Base-by-base conservation (phyloP, 2,113 vertebrate species). In the Narcine bancroftii region DNA sequence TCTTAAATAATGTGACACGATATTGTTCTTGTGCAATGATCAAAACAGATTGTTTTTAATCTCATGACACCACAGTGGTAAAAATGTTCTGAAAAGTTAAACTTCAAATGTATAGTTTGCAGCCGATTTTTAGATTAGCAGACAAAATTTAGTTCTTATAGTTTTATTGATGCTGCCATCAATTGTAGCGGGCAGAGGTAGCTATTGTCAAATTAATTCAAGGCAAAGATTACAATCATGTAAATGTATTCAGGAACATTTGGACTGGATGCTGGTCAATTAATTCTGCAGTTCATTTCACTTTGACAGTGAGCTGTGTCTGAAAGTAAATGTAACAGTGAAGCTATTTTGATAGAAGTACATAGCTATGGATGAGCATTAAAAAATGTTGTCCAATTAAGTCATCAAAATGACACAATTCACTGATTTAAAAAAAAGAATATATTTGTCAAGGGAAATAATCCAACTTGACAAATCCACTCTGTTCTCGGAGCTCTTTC, bases 401-500 rank as follows among this genome's bases (percentile, higher is more conserved):
- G 24, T 26, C 26, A 53, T 53, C 79, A 33, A n/a, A 47, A 53
- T 53, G 13, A 47, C 47, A 53, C 0, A 24, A 83, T 83, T 83
- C 45, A 33, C 33, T 53, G 26, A 33, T 33, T 83, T 79, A 26
- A 45, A 4, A 60, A 60, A 60, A 60, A n/a, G 53, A 83, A 33
- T 83, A 45, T 33, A 11, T 83, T 45, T 24, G 47, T 50, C n/a
- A n/a, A 56, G 53, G 47, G 10, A 83, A 83, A 45, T 83, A 53
- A 83, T 83, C 79, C 79, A 53, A 83, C 79, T 83, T 83, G 79
- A 50, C 47, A 83, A 83, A 53, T 33, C 47, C 79, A 83, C 79
- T n/a, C 5, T 29, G 47, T 53, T 47, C 79, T 83, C 21, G 33
- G 24, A 13, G 79, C 50, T 29, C 26, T 83, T 83, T 83, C 33